A percentile compares a stretch with the other conserved stretches of the same genome.
Conservation (phyloP, 2,797 vertebrate genomes). For the Tympanoctomys barrerae region DNA sequence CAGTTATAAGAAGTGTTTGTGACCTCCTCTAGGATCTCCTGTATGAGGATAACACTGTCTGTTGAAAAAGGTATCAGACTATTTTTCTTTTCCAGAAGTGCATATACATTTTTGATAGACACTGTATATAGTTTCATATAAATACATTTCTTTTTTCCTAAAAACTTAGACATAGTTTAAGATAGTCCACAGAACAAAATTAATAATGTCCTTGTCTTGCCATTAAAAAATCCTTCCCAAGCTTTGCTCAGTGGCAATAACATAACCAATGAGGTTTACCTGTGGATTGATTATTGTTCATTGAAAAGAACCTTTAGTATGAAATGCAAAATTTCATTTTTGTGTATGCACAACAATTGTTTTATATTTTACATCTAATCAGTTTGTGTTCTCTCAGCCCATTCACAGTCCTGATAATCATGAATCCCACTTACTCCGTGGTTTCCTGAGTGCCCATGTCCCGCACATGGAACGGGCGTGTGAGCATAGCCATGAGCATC, state of each 20-base stretch:
- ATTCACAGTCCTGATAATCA: not conserved
- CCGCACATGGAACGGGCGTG: not conserved
- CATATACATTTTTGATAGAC: not conserved
- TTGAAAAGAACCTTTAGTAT: not conserved
- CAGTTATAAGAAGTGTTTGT: not conserved
- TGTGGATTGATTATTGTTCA: not conserved
- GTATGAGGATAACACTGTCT: not conserved
- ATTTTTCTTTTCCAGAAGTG: not conserved
- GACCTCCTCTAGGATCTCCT: not conserved
- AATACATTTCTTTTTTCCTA: not conserved
- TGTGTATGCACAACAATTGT: not conserved
- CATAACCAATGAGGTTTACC: not conserved
- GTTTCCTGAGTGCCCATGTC: not conserved
- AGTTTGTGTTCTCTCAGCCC: not conserved
- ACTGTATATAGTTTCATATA: not conserved
- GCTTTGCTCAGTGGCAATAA: not conserved
- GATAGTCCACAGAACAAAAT: not conserved
- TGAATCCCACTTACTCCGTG: conserved; percentile 5
- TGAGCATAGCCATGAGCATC: not conserved
- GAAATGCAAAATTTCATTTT: not conserved
- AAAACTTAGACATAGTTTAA: conserved; percentile 32
- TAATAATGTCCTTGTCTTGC: not conserved
- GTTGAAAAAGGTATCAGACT: not conserved
- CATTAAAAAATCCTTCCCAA: not conserved
- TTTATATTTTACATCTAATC: not conserved